Conservation (phyloP, 2,888 invertebrate genomes). For the Hartigia nigra region DNA sequence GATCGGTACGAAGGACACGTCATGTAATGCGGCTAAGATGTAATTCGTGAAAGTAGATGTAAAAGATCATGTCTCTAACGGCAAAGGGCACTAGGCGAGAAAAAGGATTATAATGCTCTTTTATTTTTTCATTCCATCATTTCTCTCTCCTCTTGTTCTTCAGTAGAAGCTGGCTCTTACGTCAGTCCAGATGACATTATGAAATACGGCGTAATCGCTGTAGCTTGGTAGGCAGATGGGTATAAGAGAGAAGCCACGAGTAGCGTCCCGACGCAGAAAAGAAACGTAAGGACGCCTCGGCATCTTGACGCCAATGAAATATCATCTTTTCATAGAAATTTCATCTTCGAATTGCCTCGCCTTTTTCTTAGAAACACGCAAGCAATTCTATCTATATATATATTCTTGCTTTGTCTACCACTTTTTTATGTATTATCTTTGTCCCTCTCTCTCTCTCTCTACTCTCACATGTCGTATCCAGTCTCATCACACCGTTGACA, state of each 20-base stretch:
- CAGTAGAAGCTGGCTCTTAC: slow-evolving; percentile 39
- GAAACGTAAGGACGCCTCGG: neutral
- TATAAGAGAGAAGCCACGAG: neutral
- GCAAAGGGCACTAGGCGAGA: slow-evolving; percentile 44
- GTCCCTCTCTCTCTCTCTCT: neutral
- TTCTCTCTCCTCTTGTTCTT: neutral
- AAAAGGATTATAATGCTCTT: neutral
- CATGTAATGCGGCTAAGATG: slow-evolving; percentile 19
- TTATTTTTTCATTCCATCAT: neutral
- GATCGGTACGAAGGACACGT: neutral
- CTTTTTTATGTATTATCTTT: neutral
- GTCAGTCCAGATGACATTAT: slow-evolving; percentile 58
- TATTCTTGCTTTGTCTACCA: neutral
- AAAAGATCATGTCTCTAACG: slow-evolving; percentile 24
- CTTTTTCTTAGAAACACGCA: neutral
- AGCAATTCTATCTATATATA: neutral
- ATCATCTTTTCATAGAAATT: neutral
- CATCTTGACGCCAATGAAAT: neutral
- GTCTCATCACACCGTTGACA: neutral
- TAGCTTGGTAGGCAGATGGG: neutral
- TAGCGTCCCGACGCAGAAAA: neutral
- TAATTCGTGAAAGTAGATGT: slow-evolving; percentile 50
- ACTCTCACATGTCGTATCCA: neutral
- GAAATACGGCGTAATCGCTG: slow-evolving; percentile 51
- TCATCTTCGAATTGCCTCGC: neutral